Base-by-base conservation (phyloP, 2,888 invertebrate genomes). In the Lucinisca nassula region DNA sequence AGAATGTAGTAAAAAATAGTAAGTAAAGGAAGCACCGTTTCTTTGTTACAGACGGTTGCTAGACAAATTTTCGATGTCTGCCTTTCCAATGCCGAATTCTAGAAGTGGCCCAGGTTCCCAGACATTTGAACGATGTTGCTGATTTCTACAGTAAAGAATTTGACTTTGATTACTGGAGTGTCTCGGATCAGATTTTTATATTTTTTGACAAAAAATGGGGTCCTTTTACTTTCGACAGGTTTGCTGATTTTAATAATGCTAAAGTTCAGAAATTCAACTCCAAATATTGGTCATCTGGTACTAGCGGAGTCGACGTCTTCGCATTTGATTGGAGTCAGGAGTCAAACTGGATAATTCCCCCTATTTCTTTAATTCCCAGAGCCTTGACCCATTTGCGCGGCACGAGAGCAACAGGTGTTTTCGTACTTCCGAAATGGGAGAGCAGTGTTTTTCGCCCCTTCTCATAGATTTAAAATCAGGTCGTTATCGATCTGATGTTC, bases 131-230 rank as follows among this genome's bases (percentile, higher is more conserved):
- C n/a, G 12, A 55, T 4, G 55, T 55, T 21, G 8, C 55, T 14
- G 55, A 55, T 55, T 55, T 55, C 21, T 38, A 67, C 14, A 79
- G 79, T 79, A 79, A 70, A 37, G 38, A 32, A 12, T 24, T 67
- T 79, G 70, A 79, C 30, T 70, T 24, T 37, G 79, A 79, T 45
- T 67, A 79, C 38, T 70, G 79, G 79, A 40, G 30, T 21, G 70
- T 79, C 14, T 58, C 58, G 4, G 55, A 32, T 58, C 30, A 30
- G 10, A 21, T 32, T 24, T 79, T 40, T 30, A 21, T 30, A 0
- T 67, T 79, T 61, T 79, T 79, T 45, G 67, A 30, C 40, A 12
- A 14, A 40, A 79, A 79, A 30, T 79, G 79, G 67, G 61, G 79
- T 38, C 70, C 79, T 4, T 79, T 37, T 45, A 14, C 58, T 21